phyloP scores from a whole-genome alignment of 2,888 invertebrate species.

The Peribatodes rhomboidaria region DNA sequence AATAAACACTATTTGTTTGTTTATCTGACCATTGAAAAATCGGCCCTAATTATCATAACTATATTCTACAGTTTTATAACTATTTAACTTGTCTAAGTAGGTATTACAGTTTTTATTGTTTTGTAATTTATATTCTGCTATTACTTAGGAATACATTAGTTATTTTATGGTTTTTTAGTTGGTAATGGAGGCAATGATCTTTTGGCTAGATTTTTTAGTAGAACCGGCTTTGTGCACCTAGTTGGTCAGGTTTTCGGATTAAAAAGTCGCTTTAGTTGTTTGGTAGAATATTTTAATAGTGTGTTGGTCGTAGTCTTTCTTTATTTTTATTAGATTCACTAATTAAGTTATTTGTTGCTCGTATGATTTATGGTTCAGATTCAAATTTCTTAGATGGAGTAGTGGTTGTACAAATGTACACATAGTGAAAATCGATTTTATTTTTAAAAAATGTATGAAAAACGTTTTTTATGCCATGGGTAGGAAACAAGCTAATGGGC shows the following conservation, averaged over 20 bases:
- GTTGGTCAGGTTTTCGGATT: conserved; percentile 25
- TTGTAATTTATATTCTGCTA: conserved; percentile 41
- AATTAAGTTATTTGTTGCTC: background rate
- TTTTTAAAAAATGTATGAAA: no score
- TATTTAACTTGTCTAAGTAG: conserved; percentile 13
- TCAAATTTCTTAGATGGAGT: no score
- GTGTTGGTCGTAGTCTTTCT: conserved; percentile 4
- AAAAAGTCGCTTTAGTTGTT: conserved; percentile 1
- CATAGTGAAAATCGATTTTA: no score
- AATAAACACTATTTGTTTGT: no score
- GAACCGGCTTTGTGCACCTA: conserved; percentile 28
- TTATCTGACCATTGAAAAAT: no score
- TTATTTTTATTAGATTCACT: background rate
- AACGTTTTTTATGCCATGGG: no score
- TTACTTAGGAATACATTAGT: conserved; percentile 42
- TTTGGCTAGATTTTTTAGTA: conserved; percentile 38
- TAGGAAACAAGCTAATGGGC: no score
- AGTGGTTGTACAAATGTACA: no score
- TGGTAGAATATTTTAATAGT: conserved; percentile 3
- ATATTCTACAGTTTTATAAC: conserved; percentile 26
- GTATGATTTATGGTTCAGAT: no score
- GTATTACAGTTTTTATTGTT: conserved; percentile 40
- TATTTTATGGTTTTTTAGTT: conserved; percentile 36
- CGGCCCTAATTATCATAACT: conserved; percentile 14
- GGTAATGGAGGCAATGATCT: conserved; percentile 42